These are phyloP conservation scores for Gymnarchus niloticus DNA, from an alignment of 2,113 vertebrate species.

Conservation along the genomic window DNA sequence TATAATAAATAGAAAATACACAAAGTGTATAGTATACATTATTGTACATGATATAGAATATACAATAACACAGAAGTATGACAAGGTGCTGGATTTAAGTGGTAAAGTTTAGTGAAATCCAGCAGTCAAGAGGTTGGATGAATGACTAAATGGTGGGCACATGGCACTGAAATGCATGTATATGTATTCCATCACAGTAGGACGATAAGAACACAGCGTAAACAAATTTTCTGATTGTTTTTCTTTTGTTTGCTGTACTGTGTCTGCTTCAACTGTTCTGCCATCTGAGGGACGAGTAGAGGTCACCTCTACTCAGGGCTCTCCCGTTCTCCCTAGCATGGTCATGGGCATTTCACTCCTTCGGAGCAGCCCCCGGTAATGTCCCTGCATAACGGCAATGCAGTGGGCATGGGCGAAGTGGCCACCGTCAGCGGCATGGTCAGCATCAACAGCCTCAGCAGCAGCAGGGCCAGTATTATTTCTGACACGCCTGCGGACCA, in stretches of 20 bases:
- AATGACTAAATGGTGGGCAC: too few species aligned
- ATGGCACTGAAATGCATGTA: too few species aligned
- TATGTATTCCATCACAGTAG: too few species aligned
- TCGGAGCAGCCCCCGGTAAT: conserved; percentile 28
- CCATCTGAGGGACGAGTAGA: neutral
- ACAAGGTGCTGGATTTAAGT: too few species aligned
- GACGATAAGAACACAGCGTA: too few species aligned
- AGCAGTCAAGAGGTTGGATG: too few species aligned
- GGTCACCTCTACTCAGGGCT: neutral
- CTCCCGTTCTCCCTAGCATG: conserved; percentile 51
- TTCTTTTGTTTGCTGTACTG: neutral
- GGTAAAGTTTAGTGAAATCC: too few species aligned
- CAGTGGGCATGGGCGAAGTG: neutral
- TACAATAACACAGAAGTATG: too few species aligned
- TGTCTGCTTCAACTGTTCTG: too few species aligned
- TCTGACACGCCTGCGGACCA: conserved; percentile 26
- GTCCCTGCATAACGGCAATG: conserved; percentile 13
- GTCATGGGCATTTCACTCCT: conserved; percentile 63
- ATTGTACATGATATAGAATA: too few species aligned
- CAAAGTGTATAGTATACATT: too few species aligned
- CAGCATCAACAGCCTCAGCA: conserved; percentile 4
- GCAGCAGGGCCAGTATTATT: conserved; percentile 26
- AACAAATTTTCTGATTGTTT: neutral
- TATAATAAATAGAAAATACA: too few species aligned
- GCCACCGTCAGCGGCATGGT: conserved; percentile 26